Conservation (phyloP, 1,140 invertebrate genomes). For the Riptortus pedestris region DNA sequence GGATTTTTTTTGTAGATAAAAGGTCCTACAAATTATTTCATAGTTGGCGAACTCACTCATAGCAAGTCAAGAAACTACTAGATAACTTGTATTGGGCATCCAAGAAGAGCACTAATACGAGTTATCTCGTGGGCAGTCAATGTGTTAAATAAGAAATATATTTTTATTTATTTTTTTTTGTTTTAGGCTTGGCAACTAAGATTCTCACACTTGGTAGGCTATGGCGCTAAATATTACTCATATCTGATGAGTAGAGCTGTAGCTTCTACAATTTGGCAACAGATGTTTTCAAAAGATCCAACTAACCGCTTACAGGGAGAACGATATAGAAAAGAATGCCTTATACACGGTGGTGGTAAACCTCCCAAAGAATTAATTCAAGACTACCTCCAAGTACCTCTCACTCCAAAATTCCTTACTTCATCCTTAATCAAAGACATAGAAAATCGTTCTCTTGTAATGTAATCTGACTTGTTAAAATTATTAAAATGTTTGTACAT, state of each 20-base stretch:
- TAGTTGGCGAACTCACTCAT: no score
- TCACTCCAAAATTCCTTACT: constrained; percentile 47
- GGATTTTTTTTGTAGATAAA: no score
- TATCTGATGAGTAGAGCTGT: constrained; percentile 90
- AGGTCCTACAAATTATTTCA: no score
- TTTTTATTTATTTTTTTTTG: no score
- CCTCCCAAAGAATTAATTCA: constrained; percentile 60
- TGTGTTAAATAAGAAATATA: no score
- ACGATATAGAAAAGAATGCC: constrained; percentile 60
- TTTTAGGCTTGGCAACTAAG: constrained; percentile 83
- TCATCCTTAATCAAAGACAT: constrained; percentile 43
- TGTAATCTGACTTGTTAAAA: no score
- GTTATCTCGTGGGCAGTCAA: no score
- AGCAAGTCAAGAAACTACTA: no score
- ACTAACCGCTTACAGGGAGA: constrained; percentile 65
- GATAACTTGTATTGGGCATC: no score
- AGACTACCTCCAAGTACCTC: constrained; percentile 57
- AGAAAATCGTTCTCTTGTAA: constrained; percentile 29
- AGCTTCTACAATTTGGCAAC: constrained; percentile 87
- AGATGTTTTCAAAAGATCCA: constrained; percentile 74
- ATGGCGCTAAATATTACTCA: constrained; percentile 97
- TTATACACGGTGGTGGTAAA: constrained; percentile 80
- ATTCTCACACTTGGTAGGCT: constrained; percentile 93
- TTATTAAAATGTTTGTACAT: no score
- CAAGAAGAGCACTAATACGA: no score